Percentiles rank a stretch among this genome's conserved stretches.
Evolutionary conservation across 2,113 vertebrate genomes (phyloP).

Genomic region (Notiomystis cincta): DNA sequence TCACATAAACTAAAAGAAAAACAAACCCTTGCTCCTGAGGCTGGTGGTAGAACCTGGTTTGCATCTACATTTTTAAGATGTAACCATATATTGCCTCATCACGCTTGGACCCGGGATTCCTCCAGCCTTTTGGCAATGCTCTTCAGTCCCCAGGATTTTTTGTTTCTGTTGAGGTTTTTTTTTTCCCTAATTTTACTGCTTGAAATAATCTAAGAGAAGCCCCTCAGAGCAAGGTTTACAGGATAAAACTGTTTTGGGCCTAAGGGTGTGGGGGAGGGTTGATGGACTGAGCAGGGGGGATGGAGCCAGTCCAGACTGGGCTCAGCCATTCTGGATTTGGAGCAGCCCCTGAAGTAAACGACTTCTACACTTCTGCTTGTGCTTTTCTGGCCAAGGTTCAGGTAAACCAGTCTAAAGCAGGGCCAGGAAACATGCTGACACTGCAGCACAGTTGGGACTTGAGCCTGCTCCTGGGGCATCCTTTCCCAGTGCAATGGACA

Average conservation of each 20-base stretch:
- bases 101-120: not conserved
- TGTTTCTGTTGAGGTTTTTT: not conserved
- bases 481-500: not conserved
- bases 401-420: not conserved
- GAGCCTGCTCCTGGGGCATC: not conserved
- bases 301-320: not conserved
- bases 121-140: fast-evolving
- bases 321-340: not conserved
- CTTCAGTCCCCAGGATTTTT: not conserved
- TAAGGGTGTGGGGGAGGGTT: not conserved
- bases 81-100: not conserved
- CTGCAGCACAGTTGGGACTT: not conserved
- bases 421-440: fast-evolving
- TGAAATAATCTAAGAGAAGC: not conserved
- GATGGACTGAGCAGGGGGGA: not conserved
- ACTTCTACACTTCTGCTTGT: not conserved
- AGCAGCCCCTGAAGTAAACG: not conserved
- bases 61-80: not conserved
- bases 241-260: not conserved
- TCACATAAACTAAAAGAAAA: not conserved
- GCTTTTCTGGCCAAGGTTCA: not conserved
- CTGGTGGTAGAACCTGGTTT: not conserved
- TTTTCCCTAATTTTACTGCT: not conserved
- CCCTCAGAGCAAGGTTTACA: not conserved
- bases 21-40: not conserved